phyloP scores from a whole-genome alignment of 2,797 vertebrate species.

The Pampus argenteus region DNA sequence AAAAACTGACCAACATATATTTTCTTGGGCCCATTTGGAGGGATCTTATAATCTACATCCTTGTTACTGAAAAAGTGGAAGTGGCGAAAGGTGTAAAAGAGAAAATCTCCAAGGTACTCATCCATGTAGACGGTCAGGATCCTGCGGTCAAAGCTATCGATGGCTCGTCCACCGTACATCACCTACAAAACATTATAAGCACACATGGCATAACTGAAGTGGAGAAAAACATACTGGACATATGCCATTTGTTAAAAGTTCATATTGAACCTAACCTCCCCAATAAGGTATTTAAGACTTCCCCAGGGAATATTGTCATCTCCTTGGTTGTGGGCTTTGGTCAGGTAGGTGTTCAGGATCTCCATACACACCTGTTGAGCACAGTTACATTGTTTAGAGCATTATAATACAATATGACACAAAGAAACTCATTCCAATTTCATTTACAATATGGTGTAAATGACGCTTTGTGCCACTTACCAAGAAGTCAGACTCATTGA shows the following conservation, averaged over 20 bases:
- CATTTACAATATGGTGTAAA: slow-evolving; percentile 3
- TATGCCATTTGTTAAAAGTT: not conserved
- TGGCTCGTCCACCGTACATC: slow-evolving; percentile 95
- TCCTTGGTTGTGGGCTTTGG: slow-evolving; percentile 89
- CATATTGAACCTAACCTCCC: slow-evolving; percentile 87
- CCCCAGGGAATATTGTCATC: slow-evolving; percentile 93
- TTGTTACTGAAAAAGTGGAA: slow-evolving; percentile 92
- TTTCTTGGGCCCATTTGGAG: slow-evolving; percentile 83
- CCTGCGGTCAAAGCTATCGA: slow-evolving; percentile 96
- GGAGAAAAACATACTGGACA: not conserved
- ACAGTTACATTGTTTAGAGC: slow-evolving; percentile 26
- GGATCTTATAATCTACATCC: slow-evolving; percentile 92
- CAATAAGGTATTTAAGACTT: slow-evolving; percentile 96
- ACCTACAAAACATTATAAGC: slow-evolving; percentile 83
- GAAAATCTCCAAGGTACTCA: slow-evolving; percentile 95
- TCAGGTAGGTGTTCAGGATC: slow-evolving; percentile 94
- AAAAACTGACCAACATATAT: slow-evolving; percentile 89
- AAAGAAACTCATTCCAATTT: not conserved
- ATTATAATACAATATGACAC: not conserved
- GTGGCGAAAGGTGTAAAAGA: slow-evolving; percentile 91
- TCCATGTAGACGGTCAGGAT: slow-evolving; percentile 95
- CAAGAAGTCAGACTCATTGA: slow-evolving; percentile 97
- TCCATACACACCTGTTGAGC: slow-evolving; percentile 94
- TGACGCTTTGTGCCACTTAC: slow-evolving; percentile 70
- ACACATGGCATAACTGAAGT: not conserved